A percentile compares a stretch with the other conserved stretches of the same genome.
These are phyloP conservation scores for Sorex maritimensis DNA, from an alignment of 2,797 vertebrate genomes.

Conservation along the genomic window DNA sequence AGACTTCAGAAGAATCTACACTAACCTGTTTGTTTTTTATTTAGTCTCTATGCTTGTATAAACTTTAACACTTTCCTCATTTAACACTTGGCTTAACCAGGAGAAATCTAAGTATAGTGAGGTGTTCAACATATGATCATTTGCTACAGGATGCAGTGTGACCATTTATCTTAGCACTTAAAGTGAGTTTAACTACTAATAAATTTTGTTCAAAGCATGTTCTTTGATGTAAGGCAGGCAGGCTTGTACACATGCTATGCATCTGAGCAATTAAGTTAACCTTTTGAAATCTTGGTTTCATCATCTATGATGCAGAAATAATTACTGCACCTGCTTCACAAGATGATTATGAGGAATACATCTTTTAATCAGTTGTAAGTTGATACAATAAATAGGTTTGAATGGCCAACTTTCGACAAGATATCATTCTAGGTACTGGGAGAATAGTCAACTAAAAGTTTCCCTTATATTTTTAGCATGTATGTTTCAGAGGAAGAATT, in stretches of 20 bases:
- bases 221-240: not conserved
- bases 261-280: constrained; percentile 2
- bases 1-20: constrained; percentile 46
- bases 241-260: not conserved
- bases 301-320: not conserved
- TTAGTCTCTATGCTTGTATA: not conserved
- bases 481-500: not conserved
- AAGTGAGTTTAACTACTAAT: constrained; percentile 6
- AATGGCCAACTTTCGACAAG: not conserved
- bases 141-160: not conserved
- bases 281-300: constrained; percentile 53
- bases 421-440: not conserved
- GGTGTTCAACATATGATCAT: not conserved
- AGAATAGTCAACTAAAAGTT: not conserved
- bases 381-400: constrained; percentile 30
- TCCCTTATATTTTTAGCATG: not conserved
- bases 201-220: not conserved
- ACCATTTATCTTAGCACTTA: constrained; percentile 12
- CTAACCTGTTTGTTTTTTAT: constrained; percentile 37
- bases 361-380: not conserved
- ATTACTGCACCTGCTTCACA: not conserved
- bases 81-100: constrained; percentile 20
- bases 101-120: not conserved
- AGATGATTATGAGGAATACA: not conserved
- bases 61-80: constrained; percentile 18